Percentiles rank a stretch among this genome's conserved stretches.
These are phyloP conservation scores for Myanophis thanlyinensis DNA, from an alignment of 2,113 vertebrate species.

Conservation along the genomic window DNA sequence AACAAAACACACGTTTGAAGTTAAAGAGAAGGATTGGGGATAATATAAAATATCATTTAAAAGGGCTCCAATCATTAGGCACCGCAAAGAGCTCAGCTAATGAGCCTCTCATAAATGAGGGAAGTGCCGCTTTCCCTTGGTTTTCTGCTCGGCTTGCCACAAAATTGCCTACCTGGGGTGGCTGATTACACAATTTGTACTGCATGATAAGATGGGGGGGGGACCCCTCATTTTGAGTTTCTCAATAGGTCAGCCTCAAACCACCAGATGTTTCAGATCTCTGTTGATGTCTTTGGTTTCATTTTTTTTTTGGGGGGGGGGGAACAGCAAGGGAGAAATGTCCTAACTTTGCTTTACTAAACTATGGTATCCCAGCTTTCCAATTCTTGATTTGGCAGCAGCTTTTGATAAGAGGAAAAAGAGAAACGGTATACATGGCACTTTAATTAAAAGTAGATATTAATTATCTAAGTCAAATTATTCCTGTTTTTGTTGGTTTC, in stretches of 20 bases:
- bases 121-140: constrained; percentile 32
- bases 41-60: constrained; percentile 71
- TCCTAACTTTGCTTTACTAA: background rate
- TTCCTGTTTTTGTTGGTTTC: background rate
- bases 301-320: background rate
- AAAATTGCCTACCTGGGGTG: constrained; percentile 46
- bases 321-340: background rate
- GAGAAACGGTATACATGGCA: background rate
- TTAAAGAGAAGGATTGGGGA: constrained; percentile 52
- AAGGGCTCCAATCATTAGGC: constrained; percentile 65
- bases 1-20: constrained; percentile 66
- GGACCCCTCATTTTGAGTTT: background rate
- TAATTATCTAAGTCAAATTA: background rate
- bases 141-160: constrained; percentile 18
- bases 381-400: background rate
- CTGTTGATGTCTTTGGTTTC: background rate
- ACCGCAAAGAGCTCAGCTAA: constrained; percentile 61
- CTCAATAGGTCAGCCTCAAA: background rate
- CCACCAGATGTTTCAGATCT: background rate
- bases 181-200: background rate
- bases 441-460: background rate
- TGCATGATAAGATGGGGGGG: background rate
- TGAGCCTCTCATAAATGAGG: constrained; percentile 60
- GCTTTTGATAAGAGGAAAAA: background rate
- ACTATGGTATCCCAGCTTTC: background rate